These are phyloP conservation scores for Habroteleia sp. DNA, from an alignment of 2,888 invertebrate genomes.

Conservation along the genomic window DNA sequence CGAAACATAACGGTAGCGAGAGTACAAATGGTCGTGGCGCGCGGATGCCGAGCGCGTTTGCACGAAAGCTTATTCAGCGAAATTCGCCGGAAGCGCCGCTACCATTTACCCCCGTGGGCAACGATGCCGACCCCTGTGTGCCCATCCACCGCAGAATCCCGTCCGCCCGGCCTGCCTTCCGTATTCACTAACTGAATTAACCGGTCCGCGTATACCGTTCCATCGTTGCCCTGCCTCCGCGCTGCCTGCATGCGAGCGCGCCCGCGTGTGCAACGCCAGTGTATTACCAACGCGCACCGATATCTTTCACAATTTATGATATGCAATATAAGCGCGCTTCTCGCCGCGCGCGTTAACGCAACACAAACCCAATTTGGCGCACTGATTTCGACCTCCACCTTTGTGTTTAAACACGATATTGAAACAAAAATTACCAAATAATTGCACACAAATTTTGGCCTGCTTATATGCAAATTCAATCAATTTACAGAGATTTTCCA, in stretches of 20 bases:
- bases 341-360: conserved; percentile 8
- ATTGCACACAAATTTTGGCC: too few relatives aligned
- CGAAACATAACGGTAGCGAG: conserved; percentile 54
- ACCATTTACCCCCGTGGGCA: conserved; percentile 31
- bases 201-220: conserved; percentile 66
- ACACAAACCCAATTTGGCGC: conserved; percentile 14
- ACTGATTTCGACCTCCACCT: not conserved
- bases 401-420: not conserved
- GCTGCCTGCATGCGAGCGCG: conserved; percentile 49
- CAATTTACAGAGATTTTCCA: too few relatives aligned
- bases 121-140: conserved; percentile 24
- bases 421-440: too few relatives aligned
- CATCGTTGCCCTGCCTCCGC: conserved; percentile 22
- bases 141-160: conserved; percentile 61
- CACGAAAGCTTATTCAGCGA: conserved; percentile 65
- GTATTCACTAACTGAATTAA: conserved; percentile 73
- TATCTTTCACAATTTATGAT: conserved; percentile 76
- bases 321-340: conserved; percentile 74
- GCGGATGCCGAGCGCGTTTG: conserved; percentile 65
- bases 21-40: conserved; percentile 49
- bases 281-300: conserved; percentile 71
- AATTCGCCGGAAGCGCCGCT: conserved; percentile 59
- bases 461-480: too few relatives aligned
- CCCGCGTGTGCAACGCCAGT: conserved; percentile 67
- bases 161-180: conserved; percentile 58